Base-by-base conservation (phyloP, 1,140 invertebrate species). In the Megalopta genalis region DNA sequence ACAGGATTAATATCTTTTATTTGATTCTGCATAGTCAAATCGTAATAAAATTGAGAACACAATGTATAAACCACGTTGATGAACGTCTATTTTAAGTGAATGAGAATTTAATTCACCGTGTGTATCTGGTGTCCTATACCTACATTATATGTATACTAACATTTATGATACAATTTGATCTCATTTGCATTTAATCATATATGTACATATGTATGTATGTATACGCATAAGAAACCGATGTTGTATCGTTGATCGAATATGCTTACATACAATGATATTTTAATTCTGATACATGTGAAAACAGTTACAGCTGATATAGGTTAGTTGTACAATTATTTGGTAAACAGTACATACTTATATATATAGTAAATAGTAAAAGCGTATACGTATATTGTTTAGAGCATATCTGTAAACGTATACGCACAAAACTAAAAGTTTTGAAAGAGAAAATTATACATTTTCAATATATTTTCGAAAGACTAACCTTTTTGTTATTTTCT, bases 111-210 rank as follows among this genome's bases (percentile, higher is more conserved):
- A 25, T 6, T 14, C 12, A 27, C 6, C 21, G 23, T 8, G 46
- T 18, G 2, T 23, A 2, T 32, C 32, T 32, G 32, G 32, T 32
- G 4, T 32, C 4, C 32, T 32, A 32, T 32, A 32, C 32, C 32
- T 32, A 32, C 32, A 32, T 32, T 32, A 32, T 4, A n/a, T n/a
- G n/a, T n/a, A 42, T 21, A 27, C 10, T 3, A 59, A 59, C 49
- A 16, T 57, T 46, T 46, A 46, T n/a, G 25, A 27, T 37, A 76
- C 46, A 60, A 25, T 76, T 49, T 76, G 54, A 76, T 76, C 74
- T 76, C 74, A 77, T 49, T 69, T 69, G 65, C 49, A 77, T 54
- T 69, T 76, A 62, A 70, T n/a, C 27, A 10, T 57, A 12, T 12
- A 1, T 12, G 12, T 42, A 42, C 1, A n/a, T 46, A 46, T 12